Evolutionary conservation across 2,888 invertebrate genomes (phyloP).

Genomic region (Lepidochitona cinerea): DNA sequence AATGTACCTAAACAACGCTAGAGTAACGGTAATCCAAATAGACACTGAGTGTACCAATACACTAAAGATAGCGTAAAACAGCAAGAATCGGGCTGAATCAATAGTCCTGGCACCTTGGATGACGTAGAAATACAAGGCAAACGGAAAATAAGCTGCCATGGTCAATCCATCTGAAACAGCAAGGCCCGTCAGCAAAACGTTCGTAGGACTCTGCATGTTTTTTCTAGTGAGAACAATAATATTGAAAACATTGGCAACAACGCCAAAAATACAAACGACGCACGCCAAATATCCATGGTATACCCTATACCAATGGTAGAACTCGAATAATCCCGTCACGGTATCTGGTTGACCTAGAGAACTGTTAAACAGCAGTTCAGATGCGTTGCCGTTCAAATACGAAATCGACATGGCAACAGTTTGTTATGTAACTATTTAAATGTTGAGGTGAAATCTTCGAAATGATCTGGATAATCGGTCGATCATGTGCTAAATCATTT

Average conservation of each 20-base stretch:
- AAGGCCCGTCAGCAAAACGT: conserved; percentile 86
- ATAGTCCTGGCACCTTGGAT: conserved; percentile 56
- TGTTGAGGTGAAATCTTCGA: too few species aligned
- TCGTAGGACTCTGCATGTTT: conserved; percentile 92
- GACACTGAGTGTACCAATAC: conserved; percentile 92
- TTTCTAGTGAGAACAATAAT: conserved; percentile 90
- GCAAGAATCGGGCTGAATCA: conserved; percentile 65
- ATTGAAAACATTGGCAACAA: conserved; percentile 90
- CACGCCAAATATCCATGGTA: conserved; percentile 90
- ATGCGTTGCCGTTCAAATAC: neutral
- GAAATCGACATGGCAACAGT: neutral
- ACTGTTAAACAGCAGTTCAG: neutral
- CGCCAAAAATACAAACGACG: conserved; percentile 90
- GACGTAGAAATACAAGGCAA: conserved; percentile 79
- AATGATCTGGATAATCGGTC: too few species aligned
- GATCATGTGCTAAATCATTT: too few species aligned
- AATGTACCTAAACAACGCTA: conserved; percentile 91
- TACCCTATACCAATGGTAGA: conserved; percentile 43
- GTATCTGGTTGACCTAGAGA: neutral
- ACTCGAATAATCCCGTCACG: neutral
- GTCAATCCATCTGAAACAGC: conserved; percentile 93
- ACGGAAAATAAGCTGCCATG: conserved; percentile 91
- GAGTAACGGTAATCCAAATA: conserved; percentile 92
- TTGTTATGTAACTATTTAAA: too few species aligned
- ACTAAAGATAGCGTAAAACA: conserved; percentile 89